Conservation (phyloP, 2,888 invertebrate species). For the Encarsia formosa region DNA sequence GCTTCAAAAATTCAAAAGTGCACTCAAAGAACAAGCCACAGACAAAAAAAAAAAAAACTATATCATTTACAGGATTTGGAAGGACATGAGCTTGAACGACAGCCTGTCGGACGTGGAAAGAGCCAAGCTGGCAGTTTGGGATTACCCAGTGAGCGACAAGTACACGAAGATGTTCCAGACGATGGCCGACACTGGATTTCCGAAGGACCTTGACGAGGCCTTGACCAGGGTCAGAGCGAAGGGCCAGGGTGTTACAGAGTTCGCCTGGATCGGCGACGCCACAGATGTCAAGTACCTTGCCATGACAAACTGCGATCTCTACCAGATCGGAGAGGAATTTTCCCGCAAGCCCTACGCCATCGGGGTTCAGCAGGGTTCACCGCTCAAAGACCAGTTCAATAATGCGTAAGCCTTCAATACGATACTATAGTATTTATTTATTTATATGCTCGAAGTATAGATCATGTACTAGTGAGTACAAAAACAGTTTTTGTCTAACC, state of each 20-base stretch:
- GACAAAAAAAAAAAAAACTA: background rate
- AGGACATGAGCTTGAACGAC: conserved; percentile 94
- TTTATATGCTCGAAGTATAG: too few relatives aligned
- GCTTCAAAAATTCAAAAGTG: too few relatives aligned
- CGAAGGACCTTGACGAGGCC: conserved; percentile 74
- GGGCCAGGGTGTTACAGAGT: conserved; percentile 73
- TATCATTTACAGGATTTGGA: conserved; percentile 76
- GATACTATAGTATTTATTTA: background rate
- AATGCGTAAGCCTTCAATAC: conserved; percentile 87
- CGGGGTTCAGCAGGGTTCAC: conserved; percentile 94
- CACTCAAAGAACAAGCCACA: too few relatives aligned
- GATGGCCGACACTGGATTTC: conserved; percentile 80
- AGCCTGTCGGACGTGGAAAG: conserved; percentile 84
- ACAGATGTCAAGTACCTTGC: conserved; percentile 82
- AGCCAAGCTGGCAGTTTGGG: conserved; percentile 95
- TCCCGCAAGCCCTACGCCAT: conserved; percentile 96
- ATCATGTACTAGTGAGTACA: too few relatives aligned
- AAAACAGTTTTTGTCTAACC: too few relatives aligned
- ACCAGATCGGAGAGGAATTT: conserved; percentile 94
- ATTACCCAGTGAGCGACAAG: conserved; percentile 97
- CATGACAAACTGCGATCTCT: conserved; percentile 81
- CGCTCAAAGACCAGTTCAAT: conserved; percentile 89
- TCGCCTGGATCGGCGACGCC: conserved; percentile 91
- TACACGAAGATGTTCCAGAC: conserved; percentile 99
- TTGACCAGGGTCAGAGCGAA: conserved; percentile 67